Conservation (phyloP, 2,888 invertebrate species). For the Trisateles emortualis region DNA sequence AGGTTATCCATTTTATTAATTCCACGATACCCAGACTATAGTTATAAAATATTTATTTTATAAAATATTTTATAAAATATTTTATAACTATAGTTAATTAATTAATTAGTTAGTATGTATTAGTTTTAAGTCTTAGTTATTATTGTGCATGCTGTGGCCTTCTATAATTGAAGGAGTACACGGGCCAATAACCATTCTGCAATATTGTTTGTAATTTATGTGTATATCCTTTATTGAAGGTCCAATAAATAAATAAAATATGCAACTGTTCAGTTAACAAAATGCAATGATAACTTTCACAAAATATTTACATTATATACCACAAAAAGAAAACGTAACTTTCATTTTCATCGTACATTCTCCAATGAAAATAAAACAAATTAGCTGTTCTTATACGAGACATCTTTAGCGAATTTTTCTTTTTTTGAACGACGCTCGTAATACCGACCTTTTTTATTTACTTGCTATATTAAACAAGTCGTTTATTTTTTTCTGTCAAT, state of each 20-base stretch:
- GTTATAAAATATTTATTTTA: too few species aligned
- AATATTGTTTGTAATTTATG: too few species aligned
- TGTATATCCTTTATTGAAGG: background rate
- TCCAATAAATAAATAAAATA: background rate
- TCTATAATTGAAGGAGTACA: too few species aligned
- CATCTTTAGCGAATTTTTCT: slow-evolving; percentile 11
- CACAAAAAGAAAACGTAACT: background rate
- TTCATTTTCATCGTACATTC: slow-evolving; percentile 9
- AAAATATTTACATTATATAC: slow-evolving; percentile 1
- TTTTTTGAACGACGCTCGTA: slow-evolving; percentile 5
- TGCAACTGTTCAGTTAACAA: background rate
- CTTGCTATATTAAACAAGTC: slow-evolving; percentile 2
- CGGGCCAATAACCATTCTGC: too few species aligned
- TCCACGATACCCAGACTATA: too few species aligned
- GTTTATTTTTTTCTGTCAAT: background rate
- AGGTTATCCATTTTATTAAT: too few species aligned
- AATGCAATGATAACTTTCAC: background rate
- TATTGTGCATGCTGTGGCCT: too few species aligned
- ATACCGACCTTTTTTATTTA: slow-evolving; percentile 2
- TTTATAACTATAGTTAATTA: too few species aligned
- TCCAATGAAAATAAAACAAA: slow-evolving; percentile 13
- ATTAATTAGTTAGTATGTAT: too few species aligned
- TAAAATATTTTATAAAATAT: too few species aligned
- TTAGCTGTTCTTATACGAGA: slow-evolving; percentile 8
- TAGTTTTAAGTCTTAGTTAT: too few species aligned